Evolutionary conservation across 2,888 invertebrate species (phyloP), one percentile per base, ranked within the genome.

Genomic region (Cenopis cana): DNA sequence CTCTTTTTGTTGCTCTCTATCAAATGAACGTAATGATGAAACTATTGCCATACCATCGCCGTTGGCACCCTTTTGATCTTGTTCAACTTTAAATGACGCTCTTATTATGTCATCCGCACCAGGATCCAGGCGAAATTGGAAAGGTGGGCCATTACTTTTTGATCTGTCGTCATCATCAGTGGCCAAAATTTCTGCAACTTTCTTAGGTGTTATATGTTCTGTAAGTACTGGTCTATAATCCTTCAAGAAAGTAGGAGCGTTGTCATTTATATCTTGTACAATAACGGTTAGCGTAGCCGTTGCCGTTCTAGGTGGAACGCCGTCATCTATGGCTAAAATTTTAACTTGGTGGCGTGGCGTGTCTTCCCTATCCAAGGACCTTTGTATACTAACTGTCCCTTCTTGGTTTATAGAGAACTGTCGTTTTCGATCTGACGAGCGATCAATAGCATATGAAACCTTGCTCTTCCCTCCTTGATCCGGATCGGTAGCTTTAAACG

Each of bases 21-120:
- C 98, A 89, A 99, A 99, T 12, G 97, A 97, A 74, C 98, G 95
- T 46, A 98, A 94, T 0, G 99, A 98, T 2, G 97, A 97, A n/a
- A 99, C 97, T 65, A 98, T 97, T 61, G 99, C 99, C 97, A 98
- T 98, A 52, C 99, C 99, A 86, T 99, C 98, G 60, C 98, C 98
- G 83, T 98, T 98, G 62, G 98, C 98, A 77, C 98, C 98, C 95
- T 98, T 98, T 91, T 98, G 98, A 94, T 98, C 98, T 93, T 99
- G 99, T 89, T 98, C 98, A 67, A 99, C 98, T 94, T 98, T 98
- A 89, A 99, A 98, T 33, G 98, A 98, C 46, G 98, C 97, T 82
- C 98, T 95, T 75, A 98, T 98, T 75, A 98, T 96, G 85, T 98
- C 98, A 87, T 98, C 98, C 4, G 98, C 98, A 78, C 98, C 98